Evolutionary conservation across 2,113 vertebrate species (phyloP).

Genomic region (Delphinapterus leucas): DNA sequence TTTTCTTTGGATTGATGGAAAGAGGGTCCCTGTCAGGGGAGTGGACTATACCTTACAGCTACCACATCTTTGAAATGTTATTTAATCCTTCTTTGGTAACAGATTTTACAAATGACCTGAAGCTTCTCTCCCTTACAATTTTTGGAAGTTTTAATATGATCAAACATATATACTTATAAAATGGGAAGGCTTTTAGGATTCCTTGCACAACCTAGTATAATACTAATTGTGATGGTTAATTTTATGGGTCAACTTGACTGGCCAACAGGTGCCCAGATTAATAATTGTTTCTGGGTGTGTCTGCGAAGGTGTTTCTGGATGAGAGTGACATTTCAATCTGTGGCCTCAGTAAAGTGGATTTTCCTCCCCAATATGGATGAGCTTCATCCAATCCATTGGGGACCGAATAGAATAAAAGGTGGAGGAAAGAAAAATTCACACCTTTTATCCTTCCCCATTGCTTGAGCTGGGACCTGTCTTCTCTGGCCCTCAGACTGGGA

Average conservation of each 20-base stretch:
- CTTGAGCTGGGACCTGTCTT: not conserved
- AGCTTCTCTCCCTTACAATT: not conserved
- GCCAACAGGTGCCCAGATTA: not conserved
- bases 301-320: not conserved
- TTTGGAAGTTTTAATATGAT: not conserved
- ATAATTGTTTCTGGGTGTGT: not conserved
- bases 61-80: not conserved
- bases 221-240: not conserved
- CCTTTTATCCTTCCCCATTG: not conserved
- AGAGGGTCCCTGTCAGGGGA: not conserved
- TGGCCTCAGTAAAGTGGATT: not conserved
- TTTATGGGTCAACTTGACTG: not conserved
- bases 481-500: not conserved
- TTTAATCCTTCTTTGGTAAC: not conserved
- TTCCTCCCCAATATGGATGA: not conserved
- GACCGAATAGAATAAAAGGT: not conserved
- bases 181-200: not conserved
- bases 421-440: not conserved
- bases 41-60: no score
- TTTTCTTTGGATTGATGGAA: not conserved
- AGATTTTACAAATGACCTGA: not conserved
- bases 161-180: not conserved
- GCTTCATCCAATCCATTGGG: not conserved
- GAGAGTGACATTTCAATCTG: not conserved
- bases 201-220: not conserved